A percentile compares a stretch with the other conserved stretches of the same genome.
phyloP scores from a whole-genome alignment of 2,797 vertebrate species.

The Enteromius thamalakanensis region DNA sequence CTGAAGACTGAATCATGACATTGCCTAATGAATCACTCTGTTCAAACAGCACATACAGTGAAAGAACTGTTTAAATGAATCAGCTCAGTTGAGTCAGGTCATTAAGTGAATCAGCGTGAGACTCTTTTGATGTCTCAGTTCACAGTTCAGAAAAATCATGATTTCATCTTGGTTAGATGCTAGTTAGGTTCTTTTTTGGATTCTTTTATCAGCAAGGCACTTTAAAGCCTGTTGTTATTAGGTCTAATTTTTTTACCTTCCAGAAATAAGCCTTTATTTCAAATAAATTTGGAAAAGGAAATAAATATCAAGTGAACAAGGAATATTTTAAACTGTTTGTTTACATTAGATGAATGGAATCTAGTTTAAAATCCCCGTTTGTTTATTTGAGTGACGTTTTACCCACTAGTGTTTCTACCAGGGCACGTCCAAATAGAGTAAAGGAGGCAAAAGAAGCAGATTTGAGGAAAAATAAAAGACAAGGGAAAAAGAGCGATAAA shows the following conservation, averaged over 20 bases:
- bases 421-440: not conserved
- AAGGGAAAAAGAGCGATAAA: not conserved
- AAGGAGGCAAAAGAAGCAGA: not conserved
- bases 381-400: not conserved
- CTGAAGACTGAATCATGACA: constrained; percentile 12
- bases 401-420: not conserved
- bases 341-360: not conserved
- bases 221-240: not conserved
- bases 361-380: not conserved
- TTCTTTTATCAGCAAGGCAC: not conserved
- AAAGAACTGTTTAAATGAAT: constrained; percentile 42
- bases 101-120: constrained; percentile 17
- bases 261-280: not conserved
- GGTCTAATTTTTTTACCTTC: not conserved
- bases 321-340: not conserved
- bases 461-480: constrained; percentile 18
- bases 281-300: not conserved
- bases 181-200: not conserved
- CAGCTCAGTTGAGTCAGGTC: constrained; percentile 28
- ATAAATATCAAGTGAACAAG: not conserved
- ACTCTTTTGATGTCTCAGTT: constrained; percentile 6
- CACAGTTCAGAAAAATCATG: constrained; percentile 10
- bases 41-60: constrained; percentile 15
- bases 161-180: not conserved
- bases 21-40: constrained; percentile 26